phyloP scores from a whole-genome alignment of 2,113 vertebrate genomes.

The Bos taurus region DNA sequence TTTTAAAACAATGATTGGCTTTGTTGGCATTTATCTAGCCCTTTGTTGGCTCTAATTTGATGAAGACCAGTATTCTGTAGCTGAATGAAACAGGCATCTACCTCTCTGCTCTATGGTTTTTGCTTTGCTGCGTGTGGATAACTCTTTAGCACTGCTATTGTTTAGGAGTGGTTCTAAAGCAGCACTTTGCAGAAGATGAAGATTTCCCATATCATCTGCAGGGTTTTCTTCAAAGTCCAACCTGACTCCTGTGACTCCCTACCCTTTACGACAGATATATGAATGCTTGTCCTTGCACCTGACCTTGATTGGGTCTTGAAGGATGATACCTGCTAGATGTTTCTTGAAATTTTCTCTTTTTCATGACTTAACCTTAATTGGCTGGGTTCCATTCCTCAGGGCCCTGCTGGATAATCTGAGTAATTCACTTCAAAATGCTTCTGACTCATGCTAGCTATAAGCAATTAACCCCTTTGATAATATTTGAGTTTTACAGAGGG shows the following conservation, averaged over 20 bases:
- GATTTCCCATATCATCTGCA: neutral
- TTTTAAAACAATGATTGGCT: constrained; percentile 24
- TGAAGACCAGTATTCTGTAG: constrained; percentile 12
- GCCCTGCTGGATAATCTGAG: neutral
- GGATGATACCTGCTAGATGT: neutral
- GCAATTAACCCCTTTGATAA: neutral
- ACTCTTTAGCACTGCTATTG: neutral
- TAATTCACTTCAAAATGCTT: neutral
- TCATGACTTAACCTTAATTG: neutral
- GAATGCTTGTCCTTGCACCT: neutral
- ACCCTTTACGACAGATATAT: neutral
- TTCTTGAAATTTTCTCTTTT: neutral
- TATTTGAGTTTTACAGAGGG: neutral
- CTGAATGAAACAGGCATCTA: neutral
- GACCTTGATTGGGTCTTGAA: neutral
- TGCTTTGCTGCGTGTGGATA: neutral
- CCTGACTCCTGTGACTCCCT: neutral
- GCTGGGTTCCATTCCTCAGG: neutral
- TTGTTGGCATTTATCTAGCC: constrained; percentile 37
- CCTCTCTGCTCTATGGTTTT: neutral
- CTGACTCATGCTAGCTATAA: neutral
- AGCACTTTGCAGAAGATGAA: neutral
- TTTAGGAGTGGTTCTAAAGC: constrained; percentile 3
- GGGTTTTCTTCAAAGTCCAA: neutral
- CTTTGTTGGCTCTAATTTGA: constrained; percentile 2